Evolutionary conservation across 2,113 vertebrate species (phyloP).

Genomic region (Hypocryptadius cinnamomeus): DNA sequence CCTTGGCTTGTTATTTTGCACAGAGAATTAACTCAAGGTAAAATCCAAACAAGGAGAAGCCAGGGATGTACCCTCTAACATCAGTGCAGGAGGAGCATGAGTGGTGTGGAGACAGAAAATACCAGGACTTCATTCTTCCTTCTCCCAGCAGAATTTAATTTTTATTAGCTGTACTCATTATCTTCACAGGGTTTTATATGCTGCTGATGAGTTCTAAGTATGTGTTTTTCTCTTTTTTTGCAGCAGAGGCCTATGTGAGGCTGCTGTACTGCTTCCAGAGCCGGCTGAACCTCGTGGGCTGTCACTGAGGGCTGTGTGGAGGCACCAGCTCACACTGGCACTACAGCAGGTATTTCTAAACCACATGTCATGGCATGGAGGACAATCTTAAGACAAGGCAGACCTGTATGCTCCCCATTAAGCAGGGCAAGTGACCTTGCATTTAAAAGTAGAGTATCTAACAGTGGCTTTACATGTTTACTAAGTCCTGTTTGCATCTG

Average conservation of each 20-base stretch:
- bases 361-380: not conserved
- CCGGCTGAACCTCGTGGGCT: not conserved
- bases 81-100: rapidly evolving
- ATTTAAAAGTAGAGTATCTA: not conserved
- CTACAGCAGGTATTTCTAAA: not conserved
- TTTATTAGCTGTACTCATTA: not conserved
- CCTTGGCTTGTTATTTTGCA: not conserved
- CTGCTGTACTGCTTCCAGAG: not conserved
- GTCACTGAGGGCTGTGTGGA: rapidly evolving
- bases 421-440: not conserved
- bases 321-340: not conserved
- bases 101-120: not conserved
- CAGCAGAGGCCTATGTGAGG: not conserved
- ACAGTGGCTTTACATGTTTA: not conserved
- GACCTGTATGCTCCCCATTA: not conserved
- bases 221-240: not conserved
- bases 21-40: not conserved
- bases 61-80: not conserved
- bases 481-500: not conserved
- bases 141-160: not conserved
- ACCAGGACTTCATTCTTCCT: not conserved
- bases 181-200: not conserved
- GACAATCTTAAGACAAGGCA: not conserved
- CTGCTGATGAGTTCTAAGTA: not conserved
- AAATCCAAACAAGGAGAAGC: not conserved